A percentile compares a stretch with the other conserved stretches of the same genome.
These are phyloP conservation scores for Plebejus anna DNA, from an alignment of 2,888 invertebrate genomes.

Conservation along the genomic window DNA sequence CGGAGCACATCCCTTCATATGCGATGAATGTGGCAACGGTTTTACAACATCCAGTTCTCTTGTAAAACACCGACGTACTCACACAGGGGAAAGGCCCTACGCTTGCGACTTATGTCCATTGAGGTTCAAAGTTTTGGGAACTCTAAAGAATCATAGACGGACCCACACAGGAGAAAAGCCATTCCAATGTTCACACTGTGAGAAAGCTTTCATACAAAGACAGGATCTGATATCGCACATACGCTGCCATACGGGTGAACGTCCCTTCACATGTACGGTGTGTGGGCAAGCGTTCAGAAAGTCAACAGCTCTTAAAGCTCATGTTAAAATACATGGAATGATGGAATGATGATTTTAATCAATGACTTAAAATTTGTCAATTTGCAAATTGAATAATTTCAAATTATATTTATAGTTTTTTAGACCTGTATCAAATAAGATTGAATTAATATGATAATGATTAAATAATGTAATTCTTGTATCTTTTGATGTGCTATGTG, in stretches of 20 bases:
- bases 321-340: slow-evolving; percentile 65
- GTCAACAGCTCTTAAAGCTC: slow-evolving; percentile 70
- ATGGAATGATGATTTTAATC: slow-evolving; percentile 27
- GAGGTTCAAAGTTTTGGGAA: slow-evolving; percentile 78
- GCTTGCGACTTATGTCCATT: slow-evolving; percentile 80
- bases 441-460: background rate
- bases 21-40: slow-evolving; percentile 74
- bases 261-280: slow-evolving; percentile 65
- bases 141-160: slow-evolving; percentile 75
- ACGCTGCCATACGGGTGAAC: slow-evolving; percentile 76
- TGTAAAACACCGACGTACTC: slow-evolving; percentile 78
- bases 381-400: background rate
- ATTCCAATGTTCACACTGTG: slow-evolving; percentile 57
- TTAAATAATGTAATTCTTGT: no score
- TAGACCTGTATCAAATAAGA: background rate
- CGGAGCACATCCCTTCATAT: slow-evolving; percentile 81
- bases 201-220: slow-evolving; percentile 78
- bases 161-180: slow-evolving; percentile 31
- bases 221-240: slow-evolving; percentile 79
- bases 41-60: slow-evolving; percentile 81
- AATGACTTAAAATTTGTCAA: background rate
- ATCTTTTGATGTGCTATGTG: background rate
- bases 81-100: slow-evolving; percentile 81
- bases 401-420: background rate
- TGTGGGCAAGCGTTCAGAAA: slow-evolving; percentile 78